Base-by-base conservation (phyloP, 2,113 vertebrate genomes). In the Gallinago paraguaiae region DNA sequence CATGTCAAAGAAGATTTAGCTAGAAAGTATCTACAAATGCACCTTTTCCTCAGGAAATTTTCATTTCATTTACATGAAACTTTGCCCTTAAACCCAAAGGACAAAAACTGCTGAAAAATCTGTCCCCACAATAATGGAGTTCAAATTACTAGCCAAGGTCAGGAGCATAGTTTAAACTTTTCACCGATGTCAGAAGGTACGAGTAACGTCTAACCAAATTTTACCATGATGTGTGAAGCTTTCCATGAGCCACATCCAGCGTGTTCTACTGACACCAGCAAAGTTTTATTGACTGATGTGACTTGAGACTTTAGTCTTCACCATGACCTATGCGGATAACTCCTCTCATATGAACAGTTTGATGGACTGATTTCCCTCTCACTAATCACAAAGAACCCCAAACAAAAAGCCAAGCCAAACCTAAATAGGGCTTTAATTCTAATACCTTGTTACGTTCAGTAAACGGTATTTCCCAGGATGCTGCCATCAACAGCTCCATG, bases 101-200 rank as follows among this genome's bases (percentile, higher is more conserved):
- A 60, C 53, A 50, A 12, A 39, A 24, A 22, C 33, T 39, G 11
- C 25, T 41, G 22, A 54, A 64, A 65, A 65, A 64, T 17, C 43
- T 31, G 48, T 23, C 33, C 54, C 51, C 15, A 5, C 25, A 24
- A 23, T 35, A 43, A 19, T 0, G 0, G 5, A 39, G 18, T n/a
- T 68, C 37, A 33, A 67, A 67, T 28, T 41, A 7, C 9, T n/a
- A 59, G 53, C 28, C 28, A 43, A 68, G 22, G 24, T 54, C 51
- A 27, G 59, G 25, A 79, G 33, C 17, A 6, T 1, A 22, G 20
- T 33, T 57, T 37, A 25, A 72, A 39, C 41, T 91, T 45, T 25
- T 72, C 35, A 37, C 8, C 11, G 4, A 5, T 5, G 15, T 46
- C 56, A 35, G 57, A 48, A 78, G 10, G 12, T 39, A n/a, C 7